phyloP scores from a whole-genome alignment of 2,888 invertebrate species.

The Andrena trimmerana region DNA sequence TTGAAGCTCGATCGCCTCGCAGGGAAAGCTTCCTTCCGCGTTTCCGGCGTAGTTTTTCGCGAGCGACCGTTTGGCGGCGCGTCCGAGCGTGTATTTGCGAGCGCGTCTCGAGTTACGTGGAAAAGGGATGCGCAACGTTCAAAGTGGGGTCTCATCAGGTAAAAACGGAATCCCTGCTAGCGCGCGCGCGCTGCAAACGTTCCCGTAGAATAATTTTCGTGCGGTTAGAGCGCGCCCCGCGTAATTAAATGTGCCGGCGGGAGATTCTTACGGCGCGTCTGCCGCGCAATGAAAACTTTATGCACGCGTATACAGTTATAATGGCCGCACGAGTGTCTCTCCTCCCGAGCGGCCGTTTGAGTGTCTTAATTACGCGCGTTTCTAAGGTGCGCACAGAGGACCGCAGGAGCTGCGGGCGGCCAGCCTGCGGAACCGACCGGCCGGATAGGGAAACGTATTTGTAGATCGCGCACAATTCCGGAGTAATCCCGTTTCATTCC shows the following conservation, averaged over 20 bases:
- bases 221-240: neutral
- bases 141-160: neutral
- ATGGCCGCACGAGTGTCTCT: conserved; percentile 47
- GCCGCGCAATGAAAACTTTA: conserved; percentile 23
- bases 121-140: neutral
- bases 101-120: neutral
- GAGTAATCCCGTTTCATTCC: conserved; percentile 67
- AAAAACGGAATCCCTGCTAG: conserved; percentile 18
- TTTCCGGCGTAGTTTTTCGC: too few relatives aligned
- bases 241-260: conserved; percentile 35
- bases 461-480: conserved; percentile 55
- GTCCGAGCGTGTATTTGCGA: neutral
- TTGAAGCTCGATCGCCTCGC: too few relatives aligned
- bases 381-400: conserved; percentile 39
- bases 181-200: neutral
- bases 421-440: conserved; percentile 6
- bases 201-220: conserved; percentile 17
- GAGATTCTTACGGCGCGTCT: conserved; percentile 36
- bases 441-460: conserved; percentile 43
- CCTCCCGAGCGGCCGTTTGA: conserved; percentile 48
- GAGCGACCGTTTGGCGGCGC: neutral
- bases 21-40: too few relatives aligned
- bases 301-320: conserved; percentile 22
- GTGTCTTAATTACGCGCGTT: conserved; percentile 67
- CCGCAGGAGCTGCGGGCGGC: neutral